Percentiles rank a stretch among this genome's conserved stretches.
phyloP scores from a whole-genome alignment of 2,888 invertebrate genomes.

The Cancer borealis region DNA sequence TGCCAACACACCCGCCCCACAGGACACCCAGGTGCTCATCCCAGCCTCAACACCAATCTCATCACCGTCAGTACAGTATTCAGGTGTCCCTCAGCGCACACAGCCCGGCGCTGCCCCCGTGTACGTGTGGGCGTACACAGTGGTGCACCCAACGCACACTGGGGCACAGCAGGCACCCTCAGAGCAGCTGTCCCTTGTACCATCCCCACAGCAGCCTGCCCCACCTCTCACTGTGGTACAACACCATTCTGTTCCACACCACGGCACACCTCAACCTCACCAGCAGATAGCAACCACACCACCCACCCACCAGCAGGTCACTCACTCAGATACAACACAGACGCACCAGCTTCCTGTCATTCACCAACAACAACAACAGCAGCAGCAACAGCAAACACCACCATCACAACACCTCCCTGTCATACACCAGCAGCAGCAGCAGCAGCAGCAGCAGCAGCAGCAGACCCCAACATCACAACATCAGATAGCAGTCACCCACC shows the following conservation, averaged over 20 bases:
- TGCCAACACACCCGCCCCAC: neutral
- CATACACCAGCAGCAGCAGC: conserved; percentile 7
- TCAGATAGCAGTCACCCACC: conserved; percentile 45
- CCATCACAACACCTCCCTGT: conserved; percentile 29
- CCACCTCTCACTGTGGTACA: neutral
- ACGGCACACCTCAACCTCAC: neutral
- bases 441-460: conserved; percentile 16
- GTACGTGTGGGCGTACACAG: conserved; percentile 69
- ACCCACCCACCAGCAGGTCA: neutral
- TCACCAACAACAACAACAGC: conserved; percentile 53
- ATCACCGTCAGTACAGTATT: neutral
- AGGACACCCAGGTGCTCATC: conserved; percentile 56
- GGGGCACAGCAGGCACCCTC: conserved; percentile 54
- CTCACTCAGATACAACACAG: neutral
- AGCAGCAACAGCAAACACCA: conserved; percentile 47
- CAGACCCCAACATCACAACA: conserved; percentile 24
- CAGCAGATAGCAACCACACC: neutral
- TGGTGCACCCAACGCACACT: conserved; percentile 60
- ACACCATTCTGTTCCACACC: neutral
- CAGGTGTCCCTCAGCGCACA: conserved; percentile 43
- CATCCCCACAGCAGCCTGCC: conserved; percentile 25
- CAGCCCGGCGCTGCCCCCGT: conserved; percentile 60
- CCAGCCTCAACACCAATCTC: neutral
- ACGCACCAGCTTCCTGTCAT: conserved; percentile 22
- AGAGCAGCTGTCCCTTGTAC: conserved; percentile 58